Percentiles rank a stretch among this genome's conserved stretches.
phyloP scores from a whole-genome alignment of 2,888 invertebrate genomes.

The Hirtodrosophila alboralis region DNA sequence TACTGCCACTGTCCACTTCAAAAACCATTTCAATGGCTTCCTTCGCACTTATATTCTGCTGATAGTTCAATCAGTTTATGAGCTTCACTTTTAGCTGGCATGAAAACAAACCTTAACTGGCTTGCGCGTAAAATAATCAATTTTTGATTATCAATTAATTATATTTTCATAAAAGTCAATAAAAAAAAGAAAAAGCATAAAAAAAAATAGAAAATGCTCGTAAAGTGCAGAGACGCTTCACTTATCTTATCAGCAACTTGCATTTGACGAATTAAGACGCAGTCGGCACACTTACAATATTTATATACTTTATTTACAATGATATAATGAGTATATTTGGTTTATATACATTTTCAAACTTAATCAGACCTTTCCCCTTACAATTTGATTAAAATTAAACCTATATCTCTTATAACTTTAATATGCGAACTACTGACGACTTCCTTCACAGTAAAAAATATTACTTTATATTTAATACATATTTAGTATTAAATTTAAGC shows the following conservation, averaged over 20 bases:
- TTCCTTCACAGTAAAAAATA: no score
- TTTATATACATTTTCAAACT: no score
- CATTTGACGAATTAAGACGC: constrained; percentile 61
- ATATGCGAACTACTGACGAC: no score
- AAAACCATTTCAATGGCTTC: constrained; percentile 41
- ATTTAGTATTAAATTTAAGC: no score
- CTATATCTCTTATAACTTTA: no score
- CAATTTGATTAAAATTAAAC: no score
- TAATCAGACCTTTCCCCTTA: no score
- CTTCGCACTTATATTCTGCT: background rate
- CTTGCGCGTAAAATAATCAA: constrained; percentile 41
- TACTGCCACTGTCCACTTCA: constrained; percentile 27
- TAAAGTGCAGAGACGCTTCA: constrained; percentile 19
- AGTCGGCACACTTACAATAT: constrained; percentile 60
- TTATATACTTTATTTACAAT: no score
- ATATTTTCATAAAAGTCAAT: constrained; percentile 52
- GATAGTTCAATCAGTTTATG: constrained; percentile 4
- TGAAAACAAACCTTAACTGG: constrained; percentile 1
- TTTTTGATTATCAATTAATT: constrained; percentile 74
- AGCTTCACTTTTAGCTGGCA: constrained; percentile 9
- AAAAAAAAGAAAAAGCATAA: no score
- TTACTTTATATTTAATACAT: no score
- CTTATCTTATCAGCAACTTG: constrained; percentile 54
- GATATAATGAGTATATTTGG: no score
- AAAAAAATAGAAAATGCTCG: constrained; percentile 7